Conservation (phyloP, 2,113 vertebrate genomes). For the Alexandromys fortis region DNA sequence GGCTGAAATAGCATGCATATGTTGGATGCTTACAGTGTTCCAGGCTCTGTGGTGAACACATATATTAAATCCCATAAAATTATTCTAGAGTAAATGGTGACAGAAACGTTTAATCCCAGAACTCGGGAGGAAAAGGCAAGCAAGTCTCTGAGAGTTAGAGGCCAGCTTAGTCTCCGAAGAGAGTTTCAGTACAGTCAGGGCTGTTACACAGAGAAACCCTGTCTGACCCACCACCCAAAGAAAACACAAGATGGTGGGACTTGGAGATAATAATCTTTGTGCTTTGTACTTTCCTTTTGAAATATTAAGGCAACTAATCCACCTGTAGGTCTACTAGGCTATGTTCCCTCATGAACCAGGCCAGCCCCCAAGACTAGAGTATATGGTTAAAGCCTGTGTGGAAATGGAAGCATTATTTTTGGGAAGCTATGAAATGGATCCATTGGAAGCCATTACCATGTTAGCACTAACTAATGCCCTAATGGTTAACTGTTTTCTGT, state of each 20-base stretch:
- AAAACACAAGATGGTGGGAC: neutral
- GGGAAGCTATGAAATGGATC: neutral
- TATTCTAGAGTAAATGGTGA: neutral
- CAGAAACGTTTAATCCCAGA: neutral
- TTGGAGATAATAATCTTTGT: conserved; percentile 15
- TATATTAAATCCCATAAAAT: neutral
- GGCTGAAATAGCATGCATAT: neutral
- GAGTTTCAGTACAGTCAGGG: neutral
- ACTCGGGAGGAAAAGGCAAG: neutral
- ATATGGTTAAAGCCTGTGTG: neutral
- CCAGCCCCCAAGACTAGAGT: neutral
- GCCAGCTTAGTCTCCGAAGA: neutral
- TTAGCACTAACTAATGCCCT: neutral
- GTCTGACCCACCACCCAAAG: neutral
- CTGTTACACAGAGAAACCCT: neutral
- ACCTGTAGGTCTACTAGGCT: neutral
- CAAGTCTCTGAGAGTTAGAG: neutral
- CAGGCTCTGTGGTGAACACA: neutral
- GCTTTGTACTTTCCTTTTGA: conserved; percentile 20
- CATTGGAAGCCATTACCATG: neutral
- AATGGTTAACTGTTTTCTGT: neutral
- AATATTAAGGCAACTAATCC: conserved; percentile 26
- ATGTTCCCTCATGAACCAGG: neutral
- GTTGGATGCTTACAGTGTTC: neutral
- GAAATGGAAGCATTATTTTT: conserved; percentile 4